Percentiles rank a stretch among this genome's conserved stretches.
Evolutionary conservation across 2,797 vertebrate genomes (phyloP).

Genomic region (Phalanger gymnotis): DNA sequence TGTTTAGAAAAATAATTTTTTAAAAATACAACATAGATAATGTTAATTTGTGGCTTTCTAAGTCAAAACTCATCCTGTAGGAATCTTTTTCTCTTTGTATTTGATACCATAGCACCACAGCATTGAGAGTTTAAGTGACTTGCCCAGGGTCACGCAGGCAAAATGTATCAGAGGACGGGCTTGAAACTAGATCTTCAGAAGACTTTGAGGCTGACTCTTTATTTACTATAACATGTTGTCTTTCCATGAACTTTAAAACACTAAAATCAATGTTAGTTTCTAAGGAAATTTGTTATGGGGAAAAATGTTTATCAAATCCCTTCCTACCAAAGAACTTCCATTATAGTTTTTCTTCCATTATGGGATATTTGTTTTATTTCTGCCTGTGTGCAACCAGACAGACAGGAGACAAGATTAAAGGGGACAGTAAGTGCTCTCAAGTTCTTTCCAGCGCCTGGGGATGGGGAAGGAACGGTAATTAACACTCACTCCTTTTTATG

Average conservation of each 20-base stretch:
- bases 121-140: not conserved
- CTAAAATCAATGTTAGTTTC: not conserved
- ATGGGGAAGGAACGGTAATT: not conserved
- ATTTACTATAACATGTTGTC: not conserved
- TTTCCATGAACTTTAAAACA: not conserved
- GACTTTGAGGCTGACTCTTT: not conserved
- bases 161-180: not conserved
- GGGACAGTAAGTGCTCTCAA: not conserved
- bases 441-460: not conserved
- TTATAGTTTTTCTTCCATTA: not conserved
- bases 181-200: not conserved
- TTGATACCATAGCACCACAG: not conserved
- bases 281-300: not conserved
- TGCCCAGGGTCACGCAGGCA: not conserved
- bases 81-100: not conserved
- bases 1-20: not conserved
- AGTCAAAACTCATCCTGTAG: not conserved
- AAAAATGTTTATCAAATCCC: not conserved
- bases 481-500: too few species aligned
- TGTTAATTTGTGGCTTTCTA: not conserved
- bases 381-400: not conserved
- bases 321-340: not conserved
- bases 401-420: not conserved
- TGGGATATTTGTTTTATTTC: not conserved
- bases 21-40: not conserved